Evolutionary conservation across 2,113 vertebrate genomes (phyloP), one percentile per base, ranked within the genome.

Genomic region (Parus major): DNA sequence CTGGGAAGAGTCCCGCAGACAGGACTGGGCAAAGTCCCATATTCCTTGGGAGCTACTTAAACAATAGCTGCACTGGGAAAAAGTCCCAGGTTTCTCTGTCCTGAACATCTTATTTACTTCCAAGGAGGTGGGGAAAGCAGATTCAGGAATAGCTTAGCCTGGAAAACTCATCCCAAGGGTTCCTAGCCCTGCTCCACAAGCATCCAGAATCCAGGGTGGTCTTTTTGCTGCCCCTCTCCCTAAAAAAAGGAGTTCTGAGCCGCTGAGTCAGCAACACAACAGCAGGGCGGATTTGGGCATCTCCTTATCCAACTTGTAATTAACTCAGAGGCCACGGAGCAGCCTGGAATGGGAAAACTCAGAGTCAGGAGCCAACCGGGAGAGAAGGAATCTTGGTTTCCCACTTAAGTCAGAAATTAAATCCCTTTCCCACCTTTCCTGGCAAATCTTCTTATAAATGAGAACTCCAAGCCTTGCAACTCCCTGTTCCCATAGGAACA

Each of bases 401-500:
- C 61, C 79, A 61, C 70, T 82, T 9, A 68, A 79, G 56, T 39
- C 59, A 80, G 81, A 83, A 92, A 84, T 72, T 19, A 71, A 95
- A 81, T 77, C 60, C 28, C 61, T 93, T 66, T 76, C 76, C 85
- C 75, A 82, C 75, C 60, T 75, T 87, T 66, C 29, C 25, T 71
- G 53, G 92, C 31, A 94, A 88, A 88, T 35, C 42, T n/a, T 84
- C 86, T 80, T 35, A 20, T 0, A 79, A 69, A 61, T 42, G 71
- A 93, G 79, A 72, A 90, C 50, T 78, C 66, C 57, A 92, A 66
- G 56, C 71, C 76, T 56, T 91, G 44, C 64, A 78, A 53, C 33
- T 33, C 55, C n/a, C 94, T 91, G 93, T 91, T 93, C 88, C 92
- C 86, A 93, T 65, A 90, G 93, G 91, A 88, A 90, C 82, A 2